phyloP scores from a whole-genome alignment of 2,888 invertebrate species.

The Panzeria rudis region DNA sequence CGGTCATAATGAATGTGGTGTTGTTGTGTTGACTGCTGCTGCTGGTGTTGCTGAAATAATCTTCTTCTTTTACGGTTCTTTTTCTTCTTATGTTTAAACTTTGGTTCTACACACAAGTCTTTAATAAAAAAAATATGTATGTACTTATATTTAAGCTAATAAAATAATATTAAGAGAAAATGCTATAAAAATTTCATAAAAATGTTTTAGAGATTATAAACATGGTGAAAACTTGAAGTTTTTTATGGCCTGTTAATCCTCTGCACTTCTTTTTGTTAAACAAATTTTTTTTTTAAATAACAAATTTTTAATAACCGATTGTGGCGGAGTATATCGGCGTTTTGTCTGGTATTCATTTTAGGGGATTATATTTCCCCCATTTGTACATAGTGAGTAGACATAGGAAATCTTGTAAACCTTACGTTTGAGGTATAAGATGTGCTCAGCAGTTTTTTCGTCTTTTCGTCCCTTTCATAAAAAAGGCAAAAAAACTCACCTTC shows the following conservation, averaged over 20 bases:
- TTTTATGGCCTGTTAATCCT: background rate
- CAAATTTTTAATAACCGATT: too few relatives aligned
- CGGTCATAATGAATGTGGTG: conserved; percentile 19
- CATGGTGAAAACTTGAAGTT: background rate
- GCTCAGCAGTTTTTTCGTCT: too few relatives aligned
- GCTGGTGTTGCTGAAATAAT: conserved; percentile 11
- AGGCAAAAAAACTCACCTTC: too few relatives aligned
- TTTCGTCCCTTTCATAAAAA: too few relatives aligned
- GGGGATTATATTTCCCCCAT: too few relatives aligned
- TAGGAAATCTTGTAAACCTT: too few relatives aligned
- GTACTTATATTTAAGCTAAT: conserved; percentile 1
- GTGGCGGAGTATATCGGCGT: too few relatives aligned
- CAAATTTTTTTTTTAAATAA: too few relatives aligned
- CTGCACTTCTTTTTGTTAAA: background rate
- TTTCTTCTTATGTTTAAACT: background rate
- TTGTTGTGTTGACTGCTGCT: conserved; percentile 2
- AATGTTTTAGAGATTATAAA: background rate
- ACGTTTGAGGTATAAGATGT: too few relatives aligned
- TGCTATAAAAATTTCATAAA: background rate
- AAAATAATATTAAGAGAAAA: background rate
- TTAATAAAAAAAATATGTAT: background rate
- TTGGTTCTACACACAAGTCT: background rate
- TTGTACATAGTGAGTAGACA: too few relatives aligned
- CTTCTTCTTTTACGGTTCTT: background rate
- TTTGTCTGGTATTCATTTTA: too few relatives aligned